Base-by-base conservation (phyloP, 2,797 vertebrate species). In the Ptychobarbus kaznakovi region DNA sequence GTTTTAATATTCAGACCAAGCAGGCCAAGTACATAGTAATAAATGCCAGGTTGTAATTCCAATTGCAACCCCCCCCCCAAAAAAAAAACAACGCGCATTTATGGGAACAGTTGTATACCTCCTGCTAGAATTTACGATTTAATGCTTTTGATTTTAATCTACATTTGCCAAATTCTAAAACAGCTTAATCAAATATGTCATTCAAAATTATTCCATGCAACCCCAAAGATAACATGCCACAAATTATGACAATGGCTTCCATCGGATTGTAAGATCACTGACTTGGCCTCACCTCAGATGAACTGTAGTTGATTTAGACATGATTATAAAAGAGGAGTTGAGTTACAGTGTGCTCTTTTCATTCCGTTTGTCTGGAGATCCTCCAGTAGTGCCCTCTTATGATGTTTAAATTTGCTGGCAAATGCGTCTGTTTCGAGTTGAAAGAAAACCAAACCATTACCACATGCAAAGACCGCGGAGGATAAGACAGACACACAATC, bases 301-400 rank as follows among this genome's bases (percentile, higher is more conserved):
- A 66, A 80, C 87, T 81, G 84, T 78, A 86, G 82, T 81, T 86
- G 88, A 88, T 92, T 90, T 89, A 85, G 89, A 90, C 42, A 74
- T 90, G 83, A 90, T 86, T 88, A 86, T 88, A 86, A 88, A 87
- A 77, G 75, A 85, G 77, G 85, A 58, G 74, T 88, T 81, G 86
- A 90, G 86, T 86, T 86, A 83, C 83, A 66, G 81, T 79, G 68
- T 81, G 73, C 68, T 84, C 82, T 82, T 90, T 87, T 88, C 51
- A 75, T 86, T 89, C 72, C 16, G 76, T 76, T 87, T 51, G 65
- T 75, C 79, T 89, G 87, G 81, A 89, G 80, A 69, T 82, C 42
- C 51, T 89, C 87, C 88, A 88, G 87, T 51, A 86, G 80, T 84
- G 81, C 76, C 74, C 81, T 86, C 84, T 82, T 84, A 85, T 79